Evolutionary conservation across 2,888 invertebrate species (phyloP).

Genomic region (Isoperla grammatica): DNA sequence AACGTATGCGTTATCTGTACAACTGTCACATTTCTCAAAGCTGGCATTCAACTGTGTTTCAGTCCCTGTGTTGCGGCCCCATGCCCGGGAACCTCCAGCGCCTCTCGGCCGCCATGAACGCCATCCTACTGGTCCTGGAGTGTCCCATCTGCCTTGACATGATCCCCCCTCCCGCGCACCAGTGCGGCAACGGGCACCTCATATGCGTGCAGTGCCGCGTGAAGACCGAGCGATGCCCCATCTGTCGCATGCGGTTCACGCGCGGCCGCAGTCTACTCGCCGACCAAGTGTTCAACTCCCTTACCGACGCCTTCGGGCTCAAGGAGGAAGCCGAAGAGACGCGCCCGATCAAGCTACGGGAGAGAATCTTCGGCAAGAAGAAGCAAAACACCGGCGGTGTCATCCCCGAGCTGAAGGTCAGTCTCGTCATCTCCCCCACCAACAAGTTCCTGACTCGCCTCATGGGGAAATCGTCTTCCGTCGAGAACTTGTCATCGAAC

Average conservation of each 20-base stretch:
- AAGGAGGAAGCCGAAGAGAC: conserved; percentile 41
- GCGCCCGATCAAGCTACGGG: conserved; percentile 43
- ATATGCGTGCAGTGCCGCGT: conserved; percentile 31
- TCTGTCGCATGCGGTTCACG: conserved; percentile 40
- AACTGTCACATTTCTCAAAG: too few species aligned
- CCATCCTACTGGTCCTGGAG: conserved; percentile 43
- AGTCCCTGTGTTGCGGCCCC: conserved; percentile 50
- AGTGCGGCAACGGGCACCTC: conserved; percentile 34
- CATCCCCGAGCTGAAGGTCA: conserved; percentile 41
- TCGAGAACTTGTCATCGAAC: conserved; percentile 44
- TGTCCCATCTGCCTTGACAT: conserved; percentile 37
- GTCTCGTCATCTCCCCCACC: conserved; percentile 40
- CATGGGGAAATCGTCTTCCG: conserved; percentile 46
- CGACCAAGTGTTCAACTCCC: conserved; percentile 50
- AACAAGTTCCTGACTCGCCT: conserved; percentile 49
- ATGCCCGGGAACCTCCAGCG: conserved; percentile 51
- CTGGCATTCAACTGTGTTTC: too few species aligned
- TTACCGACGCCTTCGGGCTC: conserved; percentile 48
- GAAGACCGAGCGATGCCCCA: conserved; percentile 31
- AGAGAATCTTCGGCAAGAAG: conserved; percentile 45
- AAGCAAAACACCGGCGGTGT: conserved; percentile 29
- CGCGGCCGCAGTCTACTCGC: conserved; percentile 50
- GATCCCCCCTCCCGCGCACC: conserved; percentile 34
- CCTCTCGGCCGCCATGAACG: conserved; percentile 48
- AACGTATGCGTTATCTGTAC: too few species aligned